A percentile compares a stretch with the other conserved stretches of the same genome.
phyloP scores from a whole-genome alignment of 2,113 vertebrate species.

The Arenaria interpres region DNA sequence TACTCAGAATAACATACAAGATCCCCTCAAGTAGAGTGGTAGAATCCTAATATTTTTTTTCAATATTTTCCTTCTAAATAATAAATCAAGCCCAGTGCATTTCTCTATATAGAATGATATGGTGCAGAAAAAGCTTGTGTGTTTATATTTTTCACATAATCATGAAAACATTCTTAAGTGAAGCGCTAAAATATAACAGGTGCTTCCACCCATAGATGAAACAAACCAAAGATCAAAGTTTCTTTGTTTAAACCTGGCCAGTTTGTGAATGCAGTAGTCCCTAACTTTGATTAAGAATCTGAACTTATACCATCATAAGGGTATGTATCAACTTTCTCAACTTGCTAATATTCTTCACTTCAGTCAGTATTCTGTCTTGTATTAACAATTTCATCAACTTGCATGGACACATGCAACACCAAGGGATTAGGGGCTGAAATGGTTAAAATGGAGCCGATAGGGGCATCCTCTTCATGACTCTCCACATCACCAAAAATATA shows the following conservation, averaged over 20 bases:
- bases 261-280: background rate
- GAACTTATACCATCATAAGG: background rate
- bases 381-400: background rate
- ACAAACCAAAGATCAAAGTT: background rate
- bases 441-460: background rate
- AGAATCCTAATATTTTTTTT: constrained; percentile 56
- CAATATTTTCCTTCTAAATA: constrained; percentile 66
- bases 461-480: background rate
- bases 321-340: background rate
- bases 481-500: background rate
- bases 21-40: constrained; percentile 59
- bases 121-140: background rate
- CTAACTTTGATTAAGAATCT: background rate
- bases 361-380: background rate
- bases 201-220: background rate
- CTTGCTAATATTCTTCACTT: background rate
- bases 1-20: constrained; percentile 38
- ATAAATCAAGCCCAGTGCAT: constrained; percentile 52
- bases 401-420: background rate
- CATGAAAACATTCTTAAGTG: background rate
- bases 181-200: background rate
- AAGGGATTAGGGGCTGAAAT: background rate
- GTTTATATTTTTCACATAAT: constrained; percentile 37
- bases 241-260: background rate
- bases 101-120: background rate